Base-by-base conservation (phyloP, 2,113 vertebrate species). In the Pterophyllum scalare region DNA sequence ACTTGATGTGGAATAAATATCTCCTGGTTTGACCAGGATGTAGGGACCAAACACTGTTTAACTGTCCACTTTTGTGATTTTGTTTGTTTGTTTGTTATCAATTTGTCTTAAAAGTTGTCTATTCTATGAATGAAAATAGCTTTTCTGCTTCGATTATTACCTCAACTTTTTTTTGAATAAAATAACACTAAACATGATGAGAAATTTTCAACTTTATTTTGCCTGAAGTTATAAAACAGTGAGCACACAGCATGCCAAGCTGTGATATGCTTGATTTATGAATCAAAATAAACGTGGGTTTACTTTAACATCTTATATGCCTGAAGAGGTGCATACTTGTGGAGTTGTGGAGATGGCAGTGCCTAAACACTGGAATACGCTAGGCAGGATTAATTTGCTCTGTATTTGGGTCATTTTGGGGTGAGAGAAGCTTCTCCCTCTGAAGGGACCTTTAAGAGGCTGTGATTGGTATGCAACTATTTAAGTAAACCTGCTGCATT, bases 11-110 rank as follows among this genome's bases (percentile, higher is more conserved):
- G 76, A 86, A 33, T 85, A 84, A 33, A 77, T 81, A 83, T 91
- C 26, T 77, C 90, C 91, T 94, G 88, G 62, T 94, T 94, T 80
- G 90, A 91, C 90, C 84, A 85, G 77, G 82, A 75, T 83, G 46
- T 80, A 59, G 49, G n/a, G 49, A 61, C 64, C 62, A 64, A 85
- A 86, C 64, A 15, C 54, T 61, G 58, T 52, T 14, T 52, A 9
- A 31, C n/a, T 80, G 15, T 58, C 24, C 56, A 4, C 2, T 64
- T 20, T 80, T 3, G 11, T 28, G 26, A 52, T 19, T 57, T 58
- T 7, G 11, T 38, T 49, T 49, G 35, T 64, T 24, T 24, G 12
- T 54, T 31, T 72, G 6, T 31, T 72, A 5, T 52, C 43, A 72
- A 20, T 17, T 19, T 87, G 43, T 86, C 77, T 84, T 61, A 76